phyloP scores from a whole-genome alignment of 2,113 vertebrate genomes.

The Neomonachus schauinslandi region DNA sequence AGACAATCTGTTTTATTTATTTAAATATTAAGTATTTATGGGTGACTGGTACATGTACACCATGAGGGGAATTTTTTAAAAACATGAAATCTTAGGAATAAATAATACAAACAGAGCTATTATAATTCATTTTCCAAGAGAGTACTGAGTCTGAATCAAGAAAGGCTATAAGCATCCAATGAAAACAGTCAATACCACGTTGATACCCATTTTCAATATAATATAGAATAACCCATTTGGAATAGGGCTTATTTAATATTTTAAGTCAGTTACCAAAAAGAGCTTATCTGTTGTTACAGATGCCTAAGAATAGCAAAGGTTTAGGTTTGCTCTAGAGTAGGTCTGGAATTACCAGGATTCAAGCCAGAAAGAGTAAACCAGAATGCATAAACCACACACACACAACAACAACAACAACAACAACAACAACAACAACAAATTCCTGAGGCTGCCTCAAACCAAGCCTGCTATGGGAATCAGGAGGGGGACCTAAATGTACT shows the following conservation, averaged over 20 bases:
- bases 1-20: constrained; percentile 24
- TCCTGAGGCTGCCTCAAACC: neutral
- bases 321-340: constrained; percentile 26
- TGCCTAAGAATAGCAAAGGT: constrained; percentile 60
- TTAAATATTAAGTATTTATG: constrained; percentile 30
- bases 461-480: constrained; percentile 13
- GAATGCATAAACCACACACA: neutral
- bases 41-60: neutral
- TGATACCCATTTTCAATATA: constrained; percentile 18
- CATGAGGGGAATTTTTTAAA: neutral
- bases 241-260: constrained; percentile 66
- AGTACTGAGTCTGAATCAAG: neutral
- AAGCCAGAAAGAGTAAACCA: constrained; percentile 56
- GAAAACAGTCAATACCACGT: neutral
- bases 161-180: constrained; percentile 12
- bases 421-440: neutral
- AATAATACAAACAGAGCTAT: neutral
- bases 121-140: neutral
- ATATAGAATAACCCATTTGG: constrained; percentile 10
- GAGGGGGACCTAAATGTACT: neutral
- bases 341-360: constrained; percentile 50
- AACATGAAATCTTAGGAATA: constrained; percentile 22
- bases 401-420: neutral
- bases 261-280: constrained; percentile 58
- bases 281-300: constrained; percentile 48